Percentiles rank a stretch among this genome's conserved stretches.
Evolutionary conservation across 30 jellyfish, hydroid and myxozoan genomes (phyloP).

Genomic region (Aurelia aurita): DNA sequence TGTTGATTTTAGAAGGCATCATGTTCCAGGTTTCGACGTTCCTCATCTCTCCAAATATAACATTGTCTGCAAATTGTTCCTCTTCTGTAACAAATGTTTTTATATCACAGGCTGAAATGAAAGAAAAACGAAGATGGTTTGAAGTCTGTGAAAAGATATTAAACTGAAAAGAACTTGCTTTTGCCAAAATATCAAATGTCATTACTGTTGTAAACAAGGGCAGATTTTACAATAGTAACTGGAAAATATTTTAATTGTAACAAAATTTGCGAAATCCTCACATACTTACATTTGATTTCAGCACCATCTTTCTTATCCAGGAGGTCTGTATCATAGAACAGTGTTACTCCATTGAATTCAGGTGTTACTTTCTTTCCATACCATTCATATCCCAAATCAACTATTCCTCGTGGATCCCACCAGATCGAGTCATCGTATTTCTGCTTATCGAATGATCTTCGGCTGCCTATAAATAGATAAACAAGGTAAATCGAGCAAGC

Average conservation of each 20-base stretch:
- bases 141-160: too few relatives aligned
- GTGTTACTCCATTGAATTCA: slow-evolving; percentile 27
- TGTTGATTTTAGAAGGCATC: background rate
- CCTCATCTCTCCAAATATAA: slow-evolving; percentile 30
- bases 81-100: slow-evolving; percentile 12
- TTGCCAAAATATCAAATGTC: too few relatives aligned
- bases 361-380: slow-evolving; percentile 34
- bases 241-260: too few relatives aligned
- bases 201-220: too few relatives aligned
- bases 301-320: background rate
- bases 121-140: too few relatives aligned
- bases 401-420: slow-evolving; percentile 46
- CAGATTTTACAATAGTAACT: too few relatives aligned
- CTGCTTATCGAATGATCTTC: slow-evolving; percentile 2
- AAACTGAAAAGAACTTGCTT: too few relatives aligned
- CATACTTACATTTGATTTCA: background rate
- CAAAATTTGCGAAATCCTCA: too few relatives aligned
- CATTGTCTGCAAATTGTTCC: slow-evolving; percentile 4
- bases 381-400: slow-evolving; percentile 33
- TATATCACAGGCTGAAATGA: background rate
- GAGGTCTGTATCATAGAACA: slow-evolving; percentile 12
- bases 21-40: slow-evolving; percentile 13
- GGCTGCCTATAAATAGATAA: background rate
- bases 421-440: slow-evolving; percentile 19
- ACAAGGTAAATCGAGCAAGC: too few relatives aligned